Evolutionary conservation across 2,113 vertebrate genomes (phyloP).

Genomic region (Microtus pennsylvanicus): DNA sequence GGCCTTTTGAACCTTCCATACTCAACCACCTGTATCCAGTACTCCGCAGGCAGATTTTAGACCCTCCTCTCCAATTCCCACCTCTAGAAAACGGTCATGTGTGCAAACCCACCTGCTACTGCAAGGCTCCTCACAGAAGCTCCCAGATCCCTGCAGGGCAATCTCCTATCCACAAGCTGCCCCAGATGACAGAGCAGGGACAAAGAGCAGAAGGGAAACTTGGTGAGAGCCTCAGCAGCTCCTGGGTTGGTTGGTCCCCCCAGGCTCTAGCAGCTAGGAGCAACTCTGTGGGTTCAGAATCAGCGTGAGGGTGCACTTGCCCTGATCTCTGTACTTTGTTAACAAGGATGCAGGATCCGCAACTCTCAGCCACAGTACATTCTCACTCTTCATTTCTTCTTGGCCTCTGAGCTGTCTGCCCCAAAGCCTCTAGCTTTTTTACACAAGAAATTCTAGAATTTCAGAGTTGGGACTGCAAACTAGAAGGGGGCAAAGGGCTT

Average conservation of each 20-base stretch:
- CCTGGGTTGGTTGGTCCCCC: background rate
- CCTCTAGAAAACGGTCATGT: background rate
- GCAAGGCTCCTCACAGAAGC: background rate
- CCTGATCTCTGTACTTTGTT: fast-evolving
- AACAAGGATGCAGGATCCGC: fast-evolving
- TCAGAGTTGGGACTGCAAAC: fast-evolving
- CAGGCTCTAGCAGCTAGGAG: too few relatives aligned
- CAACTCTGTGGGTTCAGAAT: too few relatives aligned
- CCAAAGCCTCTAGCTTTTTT: background rate
- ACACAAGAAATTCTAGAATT: background rate
- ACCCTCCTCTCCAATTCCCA: background rate
- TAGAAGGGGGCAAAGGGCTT: background rate
- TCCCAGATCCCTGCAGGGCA: background rate
- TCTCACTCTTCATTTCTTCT: background rate
- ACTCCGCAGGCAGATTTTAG: background rate
- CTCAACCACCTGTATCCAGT: background rate
- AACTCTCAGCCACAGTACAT: fast-evolving
- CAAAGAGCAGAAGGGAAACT: too few relatives aligned
- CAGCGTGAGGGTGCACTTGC: fast-evolving
- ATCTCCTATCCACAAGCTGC: background rate
- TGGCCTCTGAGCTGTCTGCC: background rate
- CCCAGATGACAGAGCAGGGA: fast-evolving
- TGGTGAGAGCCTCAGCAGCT: background rate
- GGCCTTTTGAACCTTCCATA: background rate
- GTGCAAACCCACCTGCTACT: background rate